Conservation (phyloP, 2,797 vertebrate genomes). For the Australoheros facetus region DNA sequence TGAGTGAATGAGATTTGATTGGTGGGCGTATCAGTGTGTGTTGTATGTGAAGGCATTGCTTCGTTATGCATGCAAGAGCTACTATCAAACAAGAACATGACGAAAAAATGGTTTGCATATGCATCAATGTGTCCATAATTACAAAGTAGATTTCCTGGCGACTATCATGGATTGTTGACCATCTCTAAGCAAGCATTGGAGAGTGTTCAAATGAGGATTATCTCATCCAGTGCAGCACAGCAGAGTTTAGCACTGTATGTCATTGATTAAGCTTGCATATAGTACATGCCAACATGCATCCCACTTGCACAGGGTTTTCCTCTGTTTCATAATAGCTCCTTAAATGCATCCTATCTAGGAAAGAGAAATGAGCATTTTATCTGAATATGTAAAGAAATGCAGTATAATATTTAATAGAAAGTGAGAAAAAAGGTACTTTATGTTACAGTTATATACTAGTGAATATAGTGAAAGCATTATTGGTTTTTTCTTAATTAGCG, state of each 20-base stretch:
- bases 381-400: constrained; percentile 9
- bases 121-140: constrained; percentile 74
- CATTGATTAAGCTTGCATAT: constrained; percentile 72
- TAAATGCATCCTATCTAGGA: constrained; percentile 20
- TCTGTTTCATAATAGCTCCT: constrained; percentile 38
- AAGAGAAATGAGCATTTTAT: constrained; percentile 18
- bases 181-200: constrained; percentile 67
- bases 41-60: constrained; percentile 58
- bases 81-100: constrained; percentile 71
- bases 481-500: background rate
- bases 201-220: constrained; percentile 74
- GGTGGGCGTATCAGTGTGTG: constrained; percentile 70
- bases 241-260: constrained; percentile 70
- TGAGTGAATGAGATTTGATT: constrained; percentile 75
- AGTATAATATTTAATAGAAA: background rate
- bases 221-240: constrained; percentile 72
- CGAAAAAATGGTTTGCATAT: constrained; percentile 65
- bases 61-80: constrained; percentile 61
- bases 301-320: constrained; percentile 43
- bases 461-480: background rate
- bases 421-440: background rate
- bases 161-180: constrained; percentile 70
- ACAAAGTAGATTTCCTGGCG: constrained; percentile 73
- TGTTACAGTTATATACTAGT: background rate
- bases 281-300: constrained; percentile 64